Evolutionary conservation across 2,888 invertebrate species (phyloP).

Genomic region (Rhabditoides inermis): DNA sequence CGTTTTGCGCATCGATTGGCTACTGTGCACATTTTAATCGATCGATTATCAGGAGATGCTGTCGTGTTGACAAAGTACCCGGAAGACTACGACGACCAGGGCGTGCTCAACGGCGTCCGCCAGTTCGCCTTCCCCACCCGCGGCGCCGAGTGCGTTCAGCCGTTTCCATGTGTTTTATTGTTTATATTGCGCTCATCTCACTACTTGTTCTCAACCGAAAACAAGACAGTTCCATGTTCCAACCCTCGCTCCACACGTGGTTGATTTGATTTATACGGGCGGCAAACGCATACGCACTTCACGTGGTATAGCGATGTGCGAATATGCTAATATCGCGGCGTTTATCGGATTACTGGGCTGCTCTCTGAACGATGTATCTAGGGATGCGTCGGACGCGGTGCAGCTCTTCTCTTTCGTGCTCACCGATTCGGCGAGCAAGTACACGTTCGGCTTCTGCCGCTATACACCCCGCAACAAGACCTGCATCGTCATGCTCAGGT

Average conservation of each 20-base stretch:
- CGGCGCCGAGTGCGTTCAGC: slow-evolving; percentile 17
- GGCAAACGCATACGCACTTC: no score
- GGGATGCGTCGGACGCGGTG: slow-evolving; percentile 60
- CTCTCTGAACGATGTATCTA: slow-evolving; percentile 8
- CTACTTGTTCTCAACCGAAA: no score
- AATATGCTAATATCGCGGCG: no score
- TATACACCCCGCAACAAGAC: slow-evolving; percentile 82
- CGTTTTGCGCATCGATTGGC: neutral
- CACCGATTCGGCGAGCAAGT: slow-evolving; percentile 86
- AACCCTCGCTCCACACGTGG: no score
- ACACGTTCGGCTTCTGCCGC: slow-evolving; percentile 93
- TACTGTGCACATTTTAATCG: neutral
- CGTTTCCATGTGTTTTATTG: no score
- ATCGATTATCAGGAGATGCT: neutral
- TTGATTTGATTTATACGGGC: no score
- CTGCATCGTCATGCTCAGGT: slow-evolving; percentile 61
- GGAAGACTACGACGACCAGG: slow-evolving; percentile 43
- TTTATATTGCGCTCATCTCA: no score
- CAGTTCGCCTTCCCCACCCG: slow-evolving; percentile 51
- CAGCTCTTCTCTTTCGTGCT: slow-evolving; percentile 93
- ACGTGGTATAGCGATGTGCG: no score
- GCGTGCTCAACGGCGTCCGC: slow-evolving; percentile 43
- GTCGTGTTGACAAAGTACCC: slow-evolving; percentile 46
- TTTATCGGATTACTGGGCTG: neutral
- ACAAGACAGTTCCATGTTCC: no score